phyloP scores from a whole-genome alignment of 2,888 invertebrate genomes.

The Pomacea canaliculata region DNA sequence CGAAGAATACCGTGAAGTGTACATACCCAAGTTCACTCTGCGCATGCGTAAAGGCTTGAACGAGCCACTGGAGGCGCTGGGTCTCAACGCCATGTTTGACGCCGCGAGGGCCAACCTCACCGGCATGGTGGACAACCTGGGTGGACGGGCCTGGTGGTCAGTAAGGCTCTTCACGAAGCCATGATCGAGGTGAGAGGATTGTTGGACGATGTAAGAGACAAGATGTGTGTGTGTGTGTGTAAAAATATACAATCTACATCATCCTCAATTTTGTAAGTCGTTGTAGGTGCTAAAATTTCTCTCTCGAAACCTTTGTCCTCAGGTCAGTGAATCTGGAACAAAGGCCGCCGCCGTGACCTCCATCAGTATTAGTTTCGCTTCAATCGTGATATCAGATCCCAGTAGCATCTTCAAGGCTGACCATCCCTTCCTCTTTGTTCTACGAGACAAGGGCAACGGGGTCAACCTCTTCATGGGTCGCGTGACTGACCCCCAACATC shows the following conservation, averaged over 20 bases:
- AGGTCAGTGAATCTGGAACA: conserved; percentile 17
- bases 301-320: neutral
- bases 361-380: neutral
- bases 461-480: too few species aligned
- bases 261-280: too few species aligned
- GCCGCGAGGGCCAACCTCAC: neutral
- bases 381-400: neutral
- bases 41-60: neutral
- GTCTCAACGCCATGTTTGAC: neutral
- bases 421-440: too few species aligned
- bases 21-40: neutral
- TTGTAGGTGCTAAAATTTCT: too few species aligned
- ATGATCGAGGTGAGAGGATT: conserved; percentile 4
- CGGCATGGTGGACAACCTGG: neutral
- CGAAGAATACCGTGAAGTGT: neutral
- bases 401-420: too few species aligned
- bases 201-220: too few species aligned
- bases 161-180: conserved; percentile 9
- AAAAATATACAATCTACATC: too few species aligned
- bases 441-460: too few species aligned
- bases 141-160: neutral
- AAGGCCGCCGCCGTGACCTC: conserved; percentile 15
- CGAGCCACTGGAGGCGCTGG: neutral
- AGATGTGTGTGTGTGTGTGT: too few species aligned
- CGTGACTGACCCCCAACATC: too few species aligned